phyloP scores from a whole-genome alignment of 2,888 invertebrate genomes.

The Frankliniella intonsa region DNA sequence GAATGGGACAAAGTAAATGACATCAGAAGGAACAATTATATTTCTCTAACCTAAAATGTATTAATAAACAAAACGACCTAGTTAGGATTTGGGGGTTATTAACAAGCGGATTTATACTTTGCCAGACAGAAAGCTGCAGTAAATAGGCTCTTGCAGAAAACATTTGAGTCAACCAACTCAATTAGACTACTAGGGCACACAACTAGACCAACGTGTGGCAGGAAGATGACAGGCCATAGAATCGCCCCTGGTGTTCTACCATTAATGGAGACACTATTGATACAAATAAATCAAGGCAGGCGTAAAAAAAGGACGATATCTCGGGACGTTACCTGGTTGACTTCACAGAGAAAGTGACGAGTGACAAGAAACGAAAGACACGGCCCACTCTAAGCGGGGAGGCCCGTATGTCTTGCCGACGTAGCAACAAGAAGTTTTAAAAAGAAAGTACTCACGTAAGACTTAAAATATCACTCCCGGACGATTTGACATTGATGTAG shows the following conservation, averaged over 20 bases:
- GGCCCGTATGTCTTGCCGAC: background rate
- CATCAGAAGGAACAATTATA: too few species aligned
- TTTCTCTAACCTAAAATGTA: too few species aligned
- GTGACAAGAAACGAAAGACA: background rate
- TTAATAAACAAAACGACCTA: too few species aligned
- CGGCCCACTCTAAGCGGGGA: background rate
- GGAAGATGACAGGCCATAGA: background rate
- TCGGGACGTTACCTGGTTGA: background rate
- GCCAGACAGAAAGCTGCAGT: too few species aligned
- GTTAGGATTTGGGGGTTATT: too few species aligned
- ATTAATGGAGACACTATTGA: background rate
- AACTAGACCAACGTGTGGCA: background rate
- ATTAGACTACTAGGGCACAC: too few species aligned
- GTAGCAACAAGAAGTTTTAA: background rate
- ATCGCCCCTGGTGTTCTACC: background rate
- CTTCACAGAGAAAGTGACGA: background rate
- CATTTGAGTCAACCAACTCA: too few species aligned
- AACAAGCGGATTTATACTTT: too few species aligned
- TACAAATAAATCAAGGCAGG: background rate
- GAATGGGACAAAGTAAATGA: too few species aligned
- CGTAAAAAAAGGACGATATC: background rate
- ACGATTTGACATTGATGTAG: too few species aligned
- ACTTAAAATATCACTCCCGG: too few species aligned
- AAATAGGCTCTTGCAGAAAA: too few species aligned
- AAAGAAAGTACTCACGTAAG: background rate